Conservation (phyloP, 1,140 invertebrate genomes). For the Teleogryllus occipitalis region DNA sequence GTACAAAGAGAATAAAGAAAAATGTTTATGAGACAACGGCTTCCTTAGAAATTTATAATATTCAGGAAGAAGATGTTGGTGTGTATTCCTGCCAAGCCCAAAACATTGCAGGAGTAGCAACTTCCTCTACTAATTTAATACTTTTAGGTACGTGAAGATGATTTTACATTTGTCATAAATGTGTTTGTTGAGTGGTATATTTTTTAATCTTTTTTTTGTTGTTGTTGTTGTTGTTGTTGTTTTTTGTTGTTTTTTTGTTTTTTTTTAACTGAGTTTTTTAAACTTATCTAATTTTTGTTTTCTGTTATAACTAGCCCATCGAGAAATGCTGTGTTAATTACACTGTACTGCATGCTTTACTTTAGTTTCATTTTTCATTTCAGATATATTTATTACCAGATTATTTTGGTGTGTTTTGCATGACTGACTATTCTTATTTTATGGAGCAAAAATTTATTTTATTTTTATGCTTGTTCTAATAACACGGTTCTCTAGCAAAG, state of each 20-base stretch:
- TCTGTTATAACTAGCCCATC: neutral
- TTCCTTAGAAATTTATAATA: conserved; percentile 54
- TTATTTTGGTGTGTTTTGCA: neutral
- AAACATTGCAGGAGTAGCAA: conserved; percentile 68
- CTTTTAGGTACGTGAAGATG: conserved; percentile 48
- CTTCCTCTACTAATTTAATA: conserved; percentile 63
- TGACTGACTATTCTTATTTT: too few species aligned
- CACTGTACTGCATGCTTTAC: neutral
- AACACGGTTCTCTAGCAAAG: too few species aligned
- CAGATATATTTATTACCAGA: neutral
- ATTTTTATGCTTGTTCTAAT: too few species aligned
- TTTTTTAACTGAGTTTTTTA: neutral
- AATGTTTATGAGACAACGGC: conserved; percentile 50
- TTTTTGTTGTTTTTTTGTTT: too few species aligned
- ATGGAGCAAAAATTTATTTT: too few species aligned
- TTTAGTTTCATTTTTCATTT: neutral
- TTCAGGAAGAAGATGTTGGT: conserved; percentile 60
- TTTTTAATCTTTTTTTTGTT: too few species aligned
- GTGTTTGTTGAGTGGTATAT: too few species aligned
- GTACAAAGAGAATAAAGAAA: conserved; percentile 52
- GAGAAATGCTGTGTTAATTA: neutral
- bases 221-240: too few species aligned
- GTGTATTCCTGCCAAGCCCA: conserved; percentile 70
- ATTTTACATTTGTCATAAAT: too few species aligned
- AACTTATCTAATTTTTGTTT: neutral